These are phyloP conservation scores for Athene cunicularia DNA, from an alignment of 2,113 vertebrate genomes.

Conservation along the genomic window DNA sequence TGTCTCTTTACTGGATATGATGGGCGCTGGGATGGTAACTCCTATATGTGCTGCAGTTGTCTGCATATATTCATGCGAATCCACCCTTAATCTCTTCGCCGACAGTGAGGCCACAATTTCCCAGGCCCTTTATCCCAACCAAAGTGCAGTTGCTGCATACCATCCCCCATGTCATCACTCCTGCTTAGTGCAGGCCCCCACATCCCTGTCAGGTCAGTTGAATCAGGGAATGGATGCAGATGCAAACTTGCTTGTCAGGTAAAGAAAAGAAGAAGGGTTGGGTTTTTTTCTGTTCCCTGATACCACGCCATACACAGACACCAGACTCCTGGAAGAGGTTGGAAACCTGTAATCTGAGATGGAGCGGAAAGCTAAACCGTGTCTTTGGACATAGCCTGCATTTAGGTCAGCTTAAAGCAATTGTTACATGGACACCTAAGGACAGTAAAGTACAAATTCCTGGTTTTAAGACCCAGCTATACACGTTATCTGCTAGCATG, in stretches of 20 bases:
- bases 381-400: neutral
- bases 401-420: neutral
- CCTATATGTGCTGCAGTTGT: neutral
- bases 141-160: neutral
- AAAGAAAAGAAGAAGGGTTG: neutral
- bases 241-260: neutral
- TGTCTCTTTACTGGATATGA: too few relatives aligned
- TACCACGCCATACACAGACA: neutral
- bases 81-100: neutral
- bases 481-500: neutral
- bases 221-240: neutral
- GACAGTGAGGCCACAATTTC: rapidly evolving
- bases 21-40: neutral
- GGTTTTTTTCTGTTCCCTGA: neutral
- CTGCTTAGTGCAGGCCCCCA: neutral
- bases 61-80: neutral
- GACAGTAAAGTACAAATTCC: neutral
- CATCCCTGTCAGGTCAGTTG: rapidly evolving
- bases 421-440: neutral
- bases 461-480: neutral
- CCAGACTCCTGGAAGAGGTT: neutral
- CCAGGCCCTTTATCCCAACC: neutral
- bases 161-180: neutral
- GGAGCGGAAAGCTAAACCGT: neutral
- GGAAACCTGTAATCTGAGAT: neutral